Percentiles rank a stretch among this genome's conserved stretches.
phyloP scores from a whole-genome alignment of 2,113 vertebrate genomes.

The Entomyzon cyanotis region DNA sequence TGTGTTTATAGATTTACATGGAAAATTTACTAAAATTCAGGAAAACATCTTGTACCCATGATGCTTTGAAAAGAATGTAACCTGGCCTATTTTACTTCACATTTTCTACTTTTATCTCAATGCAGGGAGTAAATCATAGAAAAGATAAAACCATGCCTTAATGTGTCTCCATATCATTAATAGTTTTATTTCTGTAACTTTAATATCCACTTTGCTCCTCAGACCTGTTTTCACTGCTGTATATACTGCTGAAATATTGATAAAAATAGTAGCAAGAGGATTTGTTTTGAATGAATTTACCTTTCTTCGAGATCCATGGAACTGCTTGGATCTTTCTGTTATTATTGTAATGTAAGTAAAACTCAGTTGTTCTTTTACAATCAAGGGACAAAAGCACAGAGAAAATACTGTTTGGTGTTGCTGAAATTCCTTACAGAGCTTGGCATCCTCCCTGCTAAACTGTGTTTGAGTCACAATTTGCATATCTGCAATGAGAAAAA shows the following conservation, averaged over 20 bases:
- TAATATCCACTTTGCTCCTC: conserved; percentile 39
- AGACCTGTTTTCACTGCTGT: conserved; percentile 86
- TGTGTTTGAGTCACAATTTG: not conserved
- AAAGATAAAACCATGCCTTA: not conserved
- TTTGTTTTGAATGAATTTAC: conserved; percentile 88
- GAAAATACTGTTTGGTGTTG: not conserved
- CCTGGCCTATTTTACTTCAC: not conserved
- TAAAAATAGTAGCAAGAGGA: conserved; percentile 91
- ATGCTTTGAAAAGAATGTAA: not conserved
- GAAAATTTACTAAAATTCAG: not conserved
- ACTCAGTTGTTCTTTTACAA: not conserved
- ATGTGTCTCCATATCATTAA: not conserved
- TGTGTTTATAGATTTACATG: not conserved
- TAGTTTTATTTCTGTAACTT: conserved; percentile 5
- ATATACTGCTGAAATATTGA: conserved; percentile 87
- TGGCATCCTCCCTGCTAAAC: not conserved
- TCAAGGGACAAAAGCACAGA: not conserved
- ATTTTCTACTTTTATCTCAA: not conserved
- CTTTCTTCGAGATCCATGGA: conserved; percentile 93
- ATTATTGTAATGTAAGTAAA: conserved; percentile 86
- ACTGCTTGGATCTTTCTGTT: conserved; percentile 88
- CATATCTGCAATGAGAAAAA: not conserved
- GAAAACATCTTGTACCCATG: not conserved
- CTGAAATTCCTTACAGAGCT: not conserved
- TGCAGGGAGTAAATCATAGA: not conserved